A percentile compares a stretch with the other conserved stretches of the same genome.
These are phyloP conservation scores for Ciconia boyciana DNA, from an alignment of 2,113 vertebrate genomes.

Conservation along the genomic window DNA sequence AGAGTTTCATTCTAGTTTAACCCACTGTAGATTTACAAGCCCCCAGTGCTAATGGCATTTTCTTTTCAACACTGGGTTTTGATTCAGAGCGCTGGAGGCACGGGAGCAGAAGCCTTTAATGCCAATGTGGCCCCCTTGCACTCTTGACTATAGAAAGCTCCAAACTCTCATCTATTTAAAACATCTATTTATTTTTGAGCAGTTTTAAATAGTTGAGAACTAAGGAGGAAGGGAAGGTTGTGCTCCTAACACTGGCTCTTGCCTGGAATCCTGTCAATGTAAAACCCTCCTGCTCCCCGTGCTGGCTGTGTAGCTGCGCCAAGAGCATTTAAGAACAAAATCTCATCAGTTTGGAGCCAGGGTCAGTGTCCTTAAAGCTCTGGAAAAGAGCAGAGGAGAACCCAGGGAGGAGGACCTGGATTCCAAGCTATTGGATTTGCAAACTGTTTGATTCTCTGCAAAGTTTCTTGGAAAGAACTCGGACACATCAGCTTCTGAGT, in stretches of 20 bases:
- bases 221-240: background rate
- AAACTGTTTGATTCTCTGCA: background rate
- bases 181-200: conserved; percentile 52
- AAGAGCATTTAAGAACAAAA: conserved; percentile 2
- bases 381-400: conserved; percentile 14
- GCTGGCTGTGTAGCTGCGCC: background rate
- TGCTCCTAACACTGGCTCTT: background rate
- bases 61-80: background rate
- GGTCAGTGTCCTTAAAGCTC: conserved; percentile 39
- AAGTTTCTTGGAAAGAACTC: background rate
- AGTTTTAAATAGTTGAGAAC: conserved; percentile 60
- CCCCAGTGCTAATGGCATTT: background rate
- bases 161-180: conserved; percentile 53
- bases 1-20: background rate
- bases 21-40: background rate
- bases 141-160: background rate
- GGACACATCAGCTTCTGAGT: background rate
- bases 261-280: background rate
- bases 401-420: background rate
- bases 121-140: background rate
- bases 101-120: background rate
- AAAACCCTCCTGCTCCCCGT: background rate
- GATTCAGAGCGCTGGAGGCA: background rate
- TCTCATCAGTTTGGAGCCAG: background rate
- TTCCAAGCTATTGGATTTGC: background rate